Evolutionary conservation across 1,140 invertebrate species (phyloP).

Genomic region (Myzus persicae): DNA sequence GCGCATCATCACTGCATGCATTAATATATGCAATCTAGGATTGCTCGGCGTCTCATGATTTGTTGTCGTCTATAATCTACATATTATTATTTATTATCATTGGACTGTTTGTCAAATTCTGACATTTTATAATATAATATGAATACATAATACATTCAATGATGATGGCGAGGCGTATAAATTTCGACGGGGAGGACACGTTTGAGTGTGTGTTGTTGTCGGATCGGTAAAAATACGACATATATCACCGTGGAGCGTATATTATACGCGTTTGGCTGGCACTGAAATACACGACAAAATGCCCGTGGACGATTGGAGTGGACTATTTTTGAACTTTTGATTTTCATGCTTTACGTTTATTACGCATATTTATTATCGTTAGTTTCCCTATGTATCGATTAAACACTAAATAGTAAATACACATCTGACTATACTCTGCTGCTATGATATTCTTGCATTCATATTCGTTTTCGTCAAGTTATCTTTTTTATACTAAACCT

Average conservation of each 20-base stretch:
- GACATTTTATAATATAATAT: not conserved
- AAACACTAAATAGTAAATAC: not conserved
- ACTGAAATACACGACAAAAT: not conserved
- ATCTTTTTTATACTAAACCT: not conserved
- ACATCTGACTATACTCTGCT: not conserved
- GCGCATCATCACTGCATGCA: not conserved
- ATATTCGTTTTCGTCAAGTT: not conserved
- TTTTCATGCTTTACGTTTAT: not conserved
- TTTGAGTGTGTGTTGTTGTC: not conserved
- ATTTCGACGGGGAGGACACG: not conserved
- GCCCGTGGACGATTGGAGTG: not conserved
- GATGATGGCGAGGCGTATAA: not conserved
- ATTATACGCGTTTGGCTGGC: not conserved
- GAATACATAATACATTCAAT: not conserved
- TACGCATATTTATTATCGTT: not conserved
- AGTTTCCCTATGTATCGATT: not conserved
- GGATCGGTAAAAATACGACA: conserved; percentile 38
- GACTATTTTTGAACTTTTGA: conserved; percentile 24
- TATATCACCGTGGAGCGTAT: not conserved
- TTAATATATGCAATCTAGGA: not conserved
- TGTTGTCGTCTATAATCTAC: not conserved
- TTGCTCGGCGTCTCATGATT: not conserved
- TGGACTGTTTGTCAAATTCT: not conserved
- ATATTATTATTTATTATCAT: no score
- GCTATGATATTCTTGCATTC: not conserved